Evolutionary conservation across 2,797 vertebrate genomes (phyloP).

Genomic region (Masticophis lateralis): DNA sequence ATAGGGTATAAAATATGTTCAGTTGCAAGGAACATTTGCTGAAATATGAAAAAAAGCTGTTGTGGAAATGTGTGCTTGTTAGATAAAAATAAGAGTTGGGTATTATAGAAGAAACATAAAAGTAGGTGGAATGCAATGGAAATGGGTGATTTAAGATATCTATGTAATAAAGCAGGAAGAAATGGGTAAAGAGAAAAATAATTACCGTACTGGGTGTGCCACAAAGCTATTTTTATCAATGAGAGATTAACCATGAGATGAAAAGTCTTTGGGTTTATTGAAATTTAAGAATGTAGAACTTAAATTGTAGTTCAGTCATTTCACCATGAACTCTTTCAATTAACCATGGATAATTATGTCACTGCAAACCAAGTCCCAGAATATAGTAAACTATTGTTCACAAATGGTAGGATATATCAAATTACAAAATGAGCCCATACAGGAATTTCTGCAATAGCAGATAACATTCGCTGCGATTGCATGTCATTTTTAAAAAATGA

Average conservation of each 20-base stretch:
- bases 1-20: not conserved
- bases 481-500: not conserved
- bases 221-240: not conserved
- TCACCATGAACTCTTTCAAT: not conserved
- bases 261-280: not conserved
- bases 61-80: not conserved
- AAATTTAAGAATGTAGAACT: not conserved
- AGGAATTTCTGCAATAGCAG: not conserved
- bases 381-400: not conserved
- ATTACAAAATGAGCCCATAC: not conserved
- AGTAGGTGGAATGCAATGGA: not conserved
- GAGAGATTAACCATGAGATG: not conserved
- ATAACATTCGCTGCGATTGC: not conserved
- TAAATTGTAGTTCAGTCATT: not conserved
- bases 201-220: not conserved
- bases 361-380: not conserved
- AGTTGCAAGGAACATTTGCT: not conserved
- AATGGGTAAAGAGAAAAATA: not conserved
- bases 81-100: not conserved
- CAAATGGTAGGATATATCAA: not conserved
- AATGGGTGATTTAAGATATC: not conserved
- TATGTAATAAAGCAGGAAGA: not conserved
- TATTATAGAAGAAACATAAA: not conserved
- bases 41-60: not conserved
- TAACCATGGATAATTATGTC: not conserved